These are phyloP conservation scores for Agonum fuliginosum DNA, from an alignment of 2,888 invertebrate species.

Conservation along the genomic window DNA sequence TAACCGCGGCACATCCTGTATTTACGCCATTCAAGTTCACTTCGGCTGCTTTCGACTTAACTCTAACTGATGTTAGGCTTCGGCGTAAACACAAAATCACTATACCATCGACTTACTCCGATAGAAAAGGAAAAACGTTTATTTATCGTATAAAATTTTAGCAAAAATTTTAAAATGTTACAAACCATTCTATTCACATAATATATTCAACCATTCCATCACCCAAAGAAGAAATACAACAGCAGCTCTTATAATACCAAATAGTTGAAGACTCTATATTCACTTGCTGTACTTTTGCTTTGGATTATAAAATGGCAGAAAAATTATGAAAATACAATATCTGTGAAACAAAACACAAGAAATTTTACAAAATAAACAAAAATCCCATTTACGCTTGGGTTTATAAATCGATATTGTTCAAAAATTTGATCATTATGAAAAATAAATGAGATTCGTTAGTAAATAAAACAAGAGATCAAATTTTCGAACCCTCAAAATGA, in stretches of 20 bases:
- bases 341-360: background rate
- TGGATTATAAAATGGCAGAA: background rate
- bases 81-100: slow-evolving; percentile 49
- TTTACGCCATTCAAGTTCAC: slow-evolving; percentile 51
- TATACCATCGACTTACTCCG: background rate
- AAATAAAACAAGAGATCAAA: slow-evolving; percentile 30
- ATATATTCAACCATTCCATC: slow-evolving; percentile 3
- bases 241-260: background rate
- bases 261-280: background rate
- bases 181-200: background rate
- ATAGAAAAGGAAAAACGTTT: slow-evolving; percentile 2
- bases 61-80: background rate
- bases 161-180: background rate
- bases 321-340: background rate
- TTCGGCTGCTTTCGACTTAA: background rate
- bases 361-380: background rate
- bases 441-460: background rate
- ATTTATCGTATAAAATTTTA: background rate
- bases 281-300: background rate
- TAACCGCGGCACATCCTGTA: slow-evolving; percentile 22
- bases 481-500: background rate
- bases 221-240: background rate
- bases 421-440: background rate
- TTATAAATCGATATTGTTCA: background rate
- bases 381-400: background rate